Evolutionary conservation across 2,888 invertebrate species (phyloP), one percentile per base, ranked within the genome.

Genomic region (Dasypogon diadema): DNA sequence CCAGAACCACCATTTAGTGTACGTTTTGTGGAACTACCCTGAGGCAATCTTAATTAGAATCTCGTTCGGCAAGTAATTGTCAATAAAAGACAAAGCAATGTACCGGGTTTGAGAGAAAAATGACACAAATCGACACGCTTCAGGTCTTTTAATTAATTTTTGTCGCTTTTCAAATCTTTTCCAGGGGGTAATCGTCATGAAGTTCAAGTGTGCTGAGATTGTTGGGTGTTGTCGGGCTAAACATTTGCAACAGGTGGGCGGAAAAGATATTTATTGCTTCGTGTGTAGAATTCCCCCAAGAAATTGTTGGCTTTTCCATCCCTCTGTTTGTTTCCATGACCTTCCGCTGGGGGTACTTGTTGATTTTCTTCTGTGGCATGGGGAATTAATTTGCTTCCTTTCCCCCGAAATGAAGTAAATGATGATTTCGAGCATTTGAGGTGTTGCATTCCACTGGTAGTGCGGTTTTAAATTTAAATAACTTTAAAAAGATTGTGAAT

Each of bases 91-190:
- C 24, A 56, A 56, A 21, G 56, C 56, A 26, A 12, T 4, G 14
- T 46, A 21, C 42, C 21, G 10, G 10, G 42, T 42, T 42, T 42
- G 42, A 22, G 34, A 22, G 16, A 65, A 21, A 42, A 65, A 65
- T 65, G 22, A 65, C 65, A 60, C 22, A 58, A 65, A 46, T 46
- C 34, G 65, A 18, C 65, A 65, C 65, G 65, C 21, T 65, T 22
- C 46, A 65, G 18, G 22, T 65, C 30, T 65, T 65, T 65, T 65
- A 65, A 65, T 65, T 65, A 65, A 65, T 65, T 65, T 65, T 65
- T 46, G 65, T 65, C 24, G 65, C 46, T 18, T 65, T 16, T 51
- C 5, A 18, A 14, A 5, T 51, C 14, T 51, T 51, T 21, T 5
- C 51, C 2, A 2, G 51, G 18, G 51, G 18, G 18, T 51, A 16